phyloP scores from a whole-genome alignment of 2,113 vertebrate species.

The Malurus melanocephalus region DNA sequence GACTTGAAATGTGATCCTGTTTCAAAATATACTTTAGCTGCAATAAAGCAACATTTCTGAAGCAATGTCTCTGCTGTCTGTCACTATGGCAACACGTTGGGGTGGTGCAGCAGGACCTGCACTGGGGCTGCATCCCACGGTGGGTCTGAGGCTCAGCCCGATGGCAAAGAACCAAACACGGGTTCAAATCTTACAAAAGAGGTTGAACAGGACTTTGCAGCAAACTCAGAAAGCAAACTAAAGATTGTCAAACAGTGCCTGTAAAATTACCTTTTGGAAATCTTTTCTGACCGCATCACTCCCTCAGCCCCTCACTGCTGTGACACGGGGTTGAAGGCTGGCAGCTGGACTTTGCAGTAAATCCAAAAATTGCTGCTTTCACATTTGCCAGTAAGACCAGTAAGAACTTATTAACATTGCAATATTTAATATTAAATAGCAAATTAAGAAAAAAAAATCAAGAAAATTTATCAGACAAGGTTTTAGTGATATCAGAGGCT shows the following conservation, averaged over 20 bases:
- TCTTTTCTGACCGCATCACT: neutral
- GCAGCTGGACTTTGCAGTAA: neutral
- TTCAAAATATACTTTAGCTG: constrained; percentile 15
- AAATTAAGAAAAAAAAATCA: neutral
- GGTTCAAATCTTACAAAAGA: neutral
- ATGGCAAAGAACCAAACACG: neutral
- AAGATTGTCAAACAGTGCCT: neutral
- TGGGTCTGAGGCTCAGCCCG: neutral
- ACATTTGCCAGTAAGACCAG: neutral
- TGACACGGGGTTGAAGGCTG: neutral
- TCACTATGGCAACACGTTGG: constrained; percentile 59
- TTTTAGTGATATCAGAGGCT: neutral
- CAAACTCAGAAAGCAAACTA: neutral
- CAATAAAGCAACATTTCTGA: constrained; percentile 55
- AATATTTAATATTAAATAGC: neutral
- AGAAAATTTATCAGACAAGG: neutral
- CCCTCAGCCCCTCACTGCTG: neutral
- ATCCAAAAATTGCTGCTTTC: neutral
- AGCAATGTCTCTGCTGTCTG: constrained; percentile 25
- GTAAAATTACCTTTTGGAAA: neutral
- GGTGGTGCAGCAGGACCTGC: constrained; percentile 25
- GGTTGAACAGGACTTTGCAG: neutral
- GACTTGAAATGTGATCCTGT: constrained; percentile 3
- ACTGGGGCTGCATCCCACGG: constrained; percentile 2
- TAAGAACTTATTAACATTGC: neutral